These are phyloP conservation scores for Megaptera novaeangliae DNA, from an alignment of 2,113 vertebrate species.

Conservation along the genomic window DNA sequence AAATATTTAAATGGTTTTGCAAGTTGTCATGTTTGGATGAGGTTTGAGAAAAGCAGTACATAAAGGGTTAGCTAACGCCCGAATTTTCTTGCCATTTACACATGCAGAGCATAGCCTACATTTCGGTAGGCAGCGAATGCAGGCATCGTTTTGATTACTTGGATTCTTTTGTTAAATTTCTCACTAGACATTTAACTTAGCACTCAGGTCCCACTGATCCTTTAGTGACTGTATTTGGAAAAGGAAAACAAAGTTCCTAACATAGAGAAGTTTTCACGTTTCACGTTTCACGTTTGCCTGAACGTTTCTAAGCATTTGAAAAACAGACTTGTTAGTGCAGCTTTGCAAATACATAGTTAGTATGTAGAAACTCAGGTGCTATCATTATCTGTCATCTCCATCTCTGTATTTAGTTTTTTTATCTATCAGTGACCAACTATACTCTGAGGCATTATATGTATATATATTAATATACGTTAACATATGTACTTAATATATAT, in stretches of 20 bases:
- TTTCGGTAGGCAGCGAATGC: slow-evolving; percentile 73
- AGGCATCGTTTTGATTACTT: slow-evolving; percentile 71
- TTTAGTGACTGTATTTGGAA: slow-evolving; percentile 33
- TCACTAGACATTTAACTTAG: slow-evolving; percentile 71
- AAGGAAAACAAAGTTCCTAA: slow-evolving; percentile 47
- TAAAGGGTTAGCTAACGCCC: slow-evolving; percentile 68
- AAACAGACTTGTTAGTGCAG: neutral
- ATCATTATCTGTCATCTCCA: neutral
- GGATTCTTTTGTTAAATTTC: slow-evolving; percentile 70
- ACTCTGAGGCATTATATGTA: neutral
- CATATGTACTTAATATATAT: neutral
- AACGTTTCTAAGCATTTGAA: slow-evolving; percentile 31
- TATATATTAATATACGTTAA: neutral
- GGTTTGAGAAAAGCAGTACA: slow-evolving; percentile 63
- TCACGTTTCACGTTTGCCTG: neutral
- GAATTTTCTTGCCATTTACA: slow-evolving; percentile 69
- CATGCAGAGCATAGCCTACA: slow-evolving; percentile 62
- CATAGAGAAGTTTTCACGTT: neutral
- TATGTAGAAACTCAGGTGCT: neutral
- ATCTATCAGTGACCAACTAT: neutral
- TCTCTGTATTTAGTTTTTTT: neutral
- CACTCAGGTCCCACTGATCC: slow-evolving; percentile 58
- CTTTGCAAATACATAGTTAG: neutral
- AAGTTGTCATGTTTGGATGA: slow-evolving; percentile 61
- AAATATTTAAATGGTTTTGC: slow-evolving; percentile 73